Base-by-base conservation (phyloP, 2,113 vertebrate genomes). In the Aepyceros melampus region DNA sequence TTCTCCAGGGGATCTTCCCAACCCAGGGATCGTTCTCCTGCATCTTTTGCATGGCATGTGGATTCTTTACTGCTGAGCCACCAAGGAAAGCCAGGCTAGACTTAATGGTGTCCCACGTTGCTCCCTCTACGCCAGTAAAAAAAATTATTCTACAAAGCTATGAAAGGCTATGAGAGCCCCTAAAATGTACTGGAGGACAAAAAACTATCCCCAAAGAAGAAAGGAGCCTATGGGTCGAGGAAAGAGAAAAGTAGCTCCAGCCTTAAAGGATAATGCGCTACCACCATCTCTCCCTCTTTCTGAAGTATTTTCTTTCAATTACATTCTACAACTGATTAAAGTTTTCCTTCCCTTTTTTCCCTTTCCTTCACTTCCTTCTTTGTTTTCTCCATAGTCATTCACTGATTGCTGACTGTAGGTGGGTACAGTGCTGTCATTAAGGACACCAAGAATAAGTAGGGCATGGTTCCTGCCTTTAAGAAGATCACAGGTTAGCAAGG, bases 31-130 rank as follows among this genome's bases (percentile, higher is more conserved):
- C 0, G 2, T 12, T 40, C n/a, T 40, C n/a, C 67, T 40, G n/a
- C 1, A 0, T 13, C 10, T 40, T 40, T 36, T 40, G 67, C 10
- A 0, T 12, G n/a, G 5, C n/a, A 23, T 21, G n/a, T n/a, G n/a
- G n/a, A 21, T 36, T 71, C 64, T 71, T 11, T 36, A 36, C 19
- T 23, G n/a, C 67, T 10, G 67, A 40, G 67, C 19, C n/a, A 40
- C 10, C 9, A 12, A 40, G 67, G 67, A 71, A 71, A 9, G 19
- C 23, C 36, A 21, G 55, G 33, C 0, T 1, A 29, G 40, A 49
- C n/a, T 74, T 71, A 62, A 55, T 0, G 0, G 40, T 8, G 2
- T 3, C 78, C 51, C 6, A 4, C 6, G 21, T 31, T 51, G 45
- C 13, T n/a, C 31, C 31, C 2, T 83, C 53, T 25, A 21, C 6